These are phyloP conservation scores for Oreotrochilus melanogaster DNA, from an alignment of 2,113 vertebrate genomes.

Conservation along the genomic window DNA sequence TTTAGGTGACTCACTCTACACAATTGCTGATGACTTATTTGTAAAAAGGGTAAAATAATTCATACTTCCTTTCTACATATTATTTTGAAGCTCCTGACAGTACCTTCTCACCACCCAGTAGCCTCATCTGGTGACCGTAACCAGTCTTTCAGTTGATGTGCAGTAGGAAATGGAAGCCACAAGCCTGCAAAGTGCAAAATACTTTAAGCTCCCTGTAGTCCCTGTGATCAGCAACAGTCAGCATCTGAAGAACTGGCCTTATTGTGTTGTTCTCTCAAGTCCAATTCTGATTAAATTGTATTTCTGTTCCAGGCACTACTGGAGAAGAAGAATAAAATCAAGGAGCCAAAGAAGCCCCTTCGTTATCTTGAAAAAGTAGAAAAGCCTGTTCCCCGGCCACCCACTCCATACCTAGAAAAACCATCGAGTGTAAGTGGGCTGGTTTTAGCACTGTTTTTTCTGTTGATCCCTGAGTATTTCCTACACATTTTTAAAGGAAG, in stretches of 20 bases:
- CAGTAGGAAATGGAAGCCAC: neutral
- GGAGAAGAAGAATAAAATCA: constrained; percentile 70
- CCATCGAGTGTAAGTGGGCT: constrained; percentile 80
- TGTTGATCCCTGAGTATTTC: neutral
- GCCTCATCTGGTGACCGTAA: neutral
- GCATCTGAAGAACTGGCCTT: neutral
- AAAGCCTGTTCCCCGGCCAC: constrained; percentile 78
- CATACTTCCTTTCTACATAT: neutral
- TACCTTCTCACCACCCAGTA: neutral
- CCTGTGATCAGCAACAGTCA: neutral
- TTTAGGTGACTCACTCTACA: neutral
- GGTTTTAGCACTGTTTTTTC: neutral
- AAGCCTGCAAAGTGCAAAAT: neutral
- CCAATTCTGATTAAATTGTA: neutral
- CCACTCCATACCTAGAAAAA: constrained; percentile 81
- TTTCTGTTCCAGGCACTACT: constrained; percentile 78
- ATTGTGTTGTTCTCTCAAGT: neutral
- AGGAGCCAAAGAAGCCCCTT: constrained; percentile 68
- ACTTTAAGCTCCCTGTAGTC: neutral
- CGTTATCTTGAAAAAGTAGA: constrained; percentile 78
- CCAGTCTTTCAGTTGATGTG: neutral
- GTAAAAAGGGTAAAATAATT: neutral
- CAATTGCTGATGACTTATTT: neutral
- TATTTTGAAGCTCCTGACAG: neutral
- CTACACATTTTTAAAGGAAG: neutral